Evolutionary conservation across 2,113 vertebrate genomes (phyloP).

Genomic region (Pelusios castaneus): DNA sequence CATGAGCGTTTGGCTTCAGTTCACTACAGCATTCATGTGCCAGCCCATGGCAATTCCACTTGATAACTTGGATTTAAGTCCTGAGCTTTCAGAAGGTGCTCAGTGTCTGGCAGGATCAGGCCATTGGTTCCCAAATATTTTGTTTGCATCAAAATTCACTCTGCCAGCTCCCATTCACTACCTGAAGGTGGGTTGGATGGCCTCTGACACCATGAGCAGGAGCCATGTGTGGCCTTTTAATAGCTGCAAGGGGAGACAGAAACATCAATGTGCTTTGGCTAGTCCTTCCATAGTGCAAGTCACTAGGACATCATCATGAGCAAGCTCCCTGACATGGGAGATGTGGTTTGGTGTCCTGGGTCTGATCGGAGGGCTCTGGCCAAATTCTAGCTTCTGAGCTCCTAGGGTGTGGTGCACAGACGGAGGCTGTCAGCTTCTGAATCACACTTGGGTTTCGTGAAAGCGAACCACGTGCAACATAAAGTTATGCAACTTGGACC

Average conservation of each 20-base stretch:
- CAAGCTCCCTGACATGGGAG: accelerated
- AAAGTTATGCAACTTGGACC: neutral
- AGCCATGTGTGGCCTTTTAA: neutral
- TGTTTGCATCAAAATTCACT: neutral
- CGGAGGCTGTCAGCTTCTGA: neutral
- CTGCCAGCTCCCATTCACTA: accelerated
- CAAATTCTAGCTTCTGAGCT: neutral
- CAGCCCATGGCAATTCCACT: neutral
- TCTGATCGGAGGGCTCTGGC: accelerated
- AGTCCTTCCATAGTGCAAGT: neutral
- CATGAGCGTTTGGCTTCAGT: neutral
- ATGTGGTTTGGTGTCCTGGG: accelerated
- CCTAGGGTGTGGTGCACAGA: neutral
- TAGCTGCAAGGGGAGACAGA: too few relatives aligned
- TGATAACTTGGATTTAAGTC: neutral
- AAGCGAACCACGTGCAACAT: neutral
- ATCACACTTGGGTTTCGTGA: neutral
- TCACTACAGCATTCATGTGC: neutral
- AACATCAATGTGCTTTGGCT: neutral
- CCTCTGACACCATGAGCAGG: neutral
- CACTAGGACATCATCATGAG: neutral
- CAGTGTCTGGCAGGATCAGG: neutral
- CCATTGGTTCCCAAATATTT: neutral
- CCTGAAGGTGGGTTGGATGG: neutral
- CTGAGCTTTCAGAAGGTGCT: neutral